Evolutionary conservation across 1,140 invertebrate genomes (phyloP), one percentile per base, ranked within the genome.

Genomic region (Solenopsis fugax): DNA sequence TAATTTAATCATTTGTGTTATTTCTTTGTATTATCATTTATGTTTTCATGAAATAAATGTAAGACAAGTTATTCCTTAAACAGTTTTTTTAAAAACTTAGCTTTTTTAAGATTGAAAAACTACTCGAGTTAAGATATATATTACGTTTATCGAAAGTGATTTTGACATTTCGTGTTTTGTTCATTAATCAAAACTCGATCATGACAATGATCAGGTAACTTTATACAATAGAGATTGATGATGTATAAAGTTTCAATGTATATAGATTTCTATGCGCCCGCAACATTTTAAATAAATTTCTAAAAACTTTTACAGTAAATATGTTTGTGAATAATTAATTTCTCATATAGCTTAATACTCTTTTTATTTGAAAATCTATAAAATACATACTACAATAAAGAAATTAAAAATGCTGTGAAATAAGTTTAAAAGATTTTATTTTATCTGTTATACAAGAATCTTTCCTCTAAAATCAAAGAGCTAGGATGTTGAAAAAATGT

Each of bases 131-230:
- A 52, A 52, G 9, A 80, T 65, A 50, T 52, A 52, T 37, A 45
- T 64, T 2, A 56, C n/a, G 9, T 34, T 58, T 18, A 29, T 48
- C 45, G 6, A 24, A 64, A 50, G 58, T 62, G 21, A 62, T 37
- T 24, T 45, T 29, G 16, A 12, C 24, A 50, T 48, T 76, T 62
- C 4, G 4, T 60, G 9, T 29, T 76, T 64, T 50, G 41, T 50
- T 50, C 58, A 78, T 78, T 78, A 78, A 78, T 64, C 58, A 78
- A 78, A 50, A 13, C 4, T 6, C 41, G 41, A 41, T 41, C 41
- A 41, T 6, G 62, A 78, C 45, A 48, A 48, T 77, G 24, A 64
- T 78, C 41, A 10, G 12, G 9, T 18, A 60, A 45, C 37, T 76
- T 60, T 21, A 12, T 9, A 2, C 10, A 45, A 34, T 64, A 34